phyloP scores from a whole-genome alignment of 2,888 invertebrate species.

The Drosophila parthenogenetica region DNA sequence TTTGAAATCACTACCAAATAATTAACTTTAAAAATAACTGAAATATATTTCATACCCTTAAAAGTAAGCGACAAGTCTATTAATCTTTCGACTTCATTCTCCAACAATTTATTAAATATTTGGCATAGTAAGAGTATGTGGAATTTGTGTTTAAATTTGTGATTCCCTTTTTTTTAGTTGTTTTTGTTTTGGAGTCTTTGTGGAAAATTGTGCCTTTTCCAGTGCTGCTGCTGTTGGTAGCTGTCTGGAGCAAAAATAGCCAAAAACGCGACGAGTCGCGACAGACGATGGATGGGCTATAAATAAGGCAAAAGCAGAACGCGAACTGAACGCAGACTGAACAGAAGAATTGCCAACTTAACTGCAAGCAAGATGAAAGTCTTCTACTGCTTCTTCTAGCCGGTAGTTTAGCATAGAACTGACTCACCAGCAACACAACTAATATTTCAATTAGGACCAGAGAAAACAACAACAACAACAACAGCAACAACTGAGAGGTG shows the following conservation, averaged over 20 bases:
- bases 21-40: neutral
- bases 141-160: slow-evolving; percentile 4
- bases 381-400: neutral
- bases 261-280: slow-evolving; percentile 66
- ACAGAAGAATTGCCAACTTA: slow-evolving; percentile 33
- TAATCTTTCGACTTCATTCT: slow-evolving; percentile 2
- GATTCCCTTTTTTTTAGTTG: neutral
- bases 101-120: slow-evolving; percentile 13
- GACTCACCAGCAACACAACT: slow-evolving; percentile 67
- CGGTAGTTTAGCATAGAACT: slow-evolving; percentile 32
- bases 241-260: slow-evolving; percentile 76
- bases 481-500: too few species aligned
- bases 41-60: neutral
- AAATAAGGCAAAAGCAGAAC: slow-evolving; percentile 68
- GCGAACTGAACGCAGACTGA: slow-evolving; percentile 38
- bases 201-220: slow-evolving; percentile 45
- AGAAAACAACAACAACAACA: too few species aligned
- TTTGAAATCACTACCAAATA: too few species aligned
- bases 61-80: neutral
- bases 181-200: neutral
- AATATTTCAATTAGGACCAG: slow-evolving; percentile 75
- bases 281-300: slow-evolving; percentile 79
- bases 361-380: slow-evolving; percentile 28
- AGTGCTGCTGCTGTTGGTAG: slow-evolving; percentile 35
- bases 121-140: slow-evolving; percentile 37